These are phyloP conservation scores for Bombus consobrinus DNA, from an alignment of 1,140 invertebrate species.

Conservation along the genomic window DNA sequence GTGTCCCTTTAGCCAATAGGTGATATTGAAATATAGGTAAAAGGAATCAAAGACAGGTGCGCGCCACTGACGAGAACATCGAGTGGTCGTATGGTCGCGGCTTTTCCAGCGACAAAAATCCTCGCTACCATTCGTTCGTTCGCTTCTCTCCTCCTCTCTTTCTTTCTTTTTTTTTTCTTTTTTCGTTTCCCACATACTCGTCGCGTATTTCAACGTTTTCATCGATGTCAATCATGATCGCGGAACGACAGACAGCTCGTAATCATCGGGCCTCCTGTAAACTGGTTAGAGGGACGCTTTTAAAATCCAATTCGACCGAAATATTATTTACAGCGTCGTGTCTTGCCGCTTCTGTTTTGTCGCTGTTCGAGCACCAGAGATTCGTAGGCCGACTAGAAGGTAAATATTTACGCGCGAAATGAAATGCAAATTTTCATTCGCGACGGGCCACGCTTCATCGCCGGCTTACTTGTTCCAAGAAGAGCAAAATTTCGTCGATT, in stretches of 20 bases:
- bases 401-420: slow-evolving; percentile 60
- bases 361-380: not conserved
- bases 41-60: slow-evolving; percentile 5
- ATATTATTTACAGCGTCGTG: slow-evolving; percentile 43
- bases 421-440: slow-evolving; percentile 59
- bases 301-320: slow-evolving; percentile 45
- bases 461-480: not conserved
- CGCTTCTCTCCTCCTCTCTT: not conserved
- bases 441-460: not conserved
- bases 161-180: no score
- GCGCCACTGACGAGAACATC: slow-evolving; percentile 1
- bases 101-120: slow-evolving; percentile 42
- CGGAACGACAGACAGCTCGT: slow-evolving; percentile 14
- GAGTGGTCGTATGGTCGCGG: slow-evolving; percentile 13
- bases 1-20: not conserved
- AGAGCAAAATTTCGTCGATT: not conserved
- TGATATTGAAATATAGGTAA: not conserved
- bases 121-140: not conserved
- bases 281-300: slow-evolving; percentile 15
- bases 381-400: not conserved
- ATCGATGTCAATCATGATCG: slow-evolving; percentile 13
- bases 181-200: not conserved
- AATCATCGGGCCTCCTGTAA: slow-evolving; percentile 35
- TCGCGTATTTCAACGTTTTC: slow-evolving; percentile 38
- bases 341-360: not conserved